These are phyloP conservation scores for Porites lobata DNA, from an alignment of 92 coral and sea anemone genomes.

Conservation along the genomic window DNA sequence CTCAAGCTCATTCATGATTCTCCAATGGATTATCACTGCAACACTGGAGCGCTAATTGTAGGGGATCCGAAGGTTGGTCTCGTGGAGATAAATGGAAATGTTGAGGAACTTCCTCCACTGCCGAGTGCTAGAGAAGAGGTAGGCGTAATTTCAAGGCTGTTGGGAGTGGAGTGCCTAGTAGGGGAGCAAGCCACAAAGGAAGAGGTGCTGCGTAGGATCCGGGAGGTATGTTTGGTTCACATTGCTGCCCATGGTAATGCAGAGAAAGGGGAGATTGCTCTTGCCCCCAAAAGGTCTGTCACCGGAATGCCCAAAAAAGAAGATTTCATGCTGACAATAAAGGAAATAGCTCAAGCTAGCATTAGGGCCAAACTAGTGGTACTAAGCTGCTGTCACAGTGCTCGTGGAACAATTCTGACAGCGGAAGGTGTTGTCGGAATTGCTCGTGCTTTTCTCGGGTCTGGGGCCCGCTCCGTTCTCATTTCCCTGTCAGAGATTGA, in stretches of 20 bases:
- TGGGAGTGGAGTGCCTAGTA: background rate
- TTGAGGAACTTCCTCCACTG: background rate
- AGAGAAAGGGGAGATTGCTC: constrained; percentile 27
- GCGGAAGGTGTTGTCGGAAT: constrained; percentile 38
- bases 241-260: constrained; percentile 44
- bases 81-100: background rate
- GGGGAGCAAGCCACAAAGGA: constrained; percentile 32
- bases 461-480: constrained; percentile 34
- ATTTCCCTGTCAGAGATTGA: background rate
- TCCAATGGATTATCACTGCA: constrained; percentile 23
- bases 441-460: constrained; percentile 26
- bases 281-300: background rate
- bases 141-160: constrained; percentile 3
- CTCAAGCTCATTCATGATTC: constrained; percentile 7
- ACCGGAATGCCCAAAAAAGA: background rate
- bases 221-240: constrained; percentile 27
- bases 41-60: constrained; percentile 26
- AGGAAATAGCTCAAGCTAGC: background rate
- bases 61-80: constrained; percentile 28
- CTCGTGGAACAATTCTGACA: background rate
- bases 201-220: constrained; percentile 9
- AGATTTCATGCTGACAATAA: constrained; percentile 25
- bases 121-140: constrained; percentile 10
- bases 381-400: constrained; percentile 43
- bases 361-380: constrained; percentile 39